Evolutionary conservation across 92 coral and sea anemone species (phyloP), one percentile per base, ranked within the genome.

Genomic region (Isaurus tuberculatus): DNA sequence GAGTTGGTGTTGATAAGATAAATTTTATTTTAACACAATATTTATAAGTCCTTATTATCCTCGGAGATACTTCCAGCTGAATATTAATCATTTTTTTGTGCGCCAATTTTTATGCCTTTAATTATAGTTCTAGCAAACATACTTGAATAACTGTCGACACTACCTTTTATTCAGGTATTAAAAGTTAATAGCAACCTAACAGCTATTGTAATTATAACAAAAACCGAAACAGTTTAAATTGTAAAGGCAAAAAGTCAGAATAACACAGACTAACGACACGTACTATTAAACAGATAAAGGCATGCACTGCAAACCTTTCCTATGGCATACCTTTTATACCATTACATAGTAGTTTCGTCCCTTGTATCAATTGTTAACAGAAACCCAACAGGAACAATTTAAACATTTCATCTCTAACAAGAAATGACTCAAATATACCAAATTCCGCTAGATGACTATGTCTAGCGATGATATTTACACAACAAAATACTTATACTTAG

Each of bases 321-420:
- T 61, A 61, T 61, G 32, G 67, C 67, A 61, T 26, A 26, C 67
- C 67, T 61, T 61, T 61, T 61, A 61, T 61, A 61, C 67, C 67
- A 61, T 61, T 61, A 61, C 67, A 61, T 61, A 61, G 67, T 61
- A 61, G 67, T 61, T 61, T 61, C 67, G 67, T 61, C 67, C 67
- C 67, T 61, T 61, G 67, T 61, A 23, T 61, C 67, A 61, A 61
- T 61, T 61, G 34, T 61, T 61, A 61, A 61, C 61, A 53, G 26
- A 19, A 53, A 53, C 61, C 61, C 61, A 53, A 53, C 61, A 53
- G 61, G 27, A 53, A 53, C 61, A 53, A 53, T 53, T 53, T 53
- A 53, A 16, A 53, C 22, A 53, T 53, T 53, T 53, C 61, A 53
- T 53, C 61, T 53, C 61, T 53, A 53, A 53, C 61, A 53, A 53